Base-by-base conservation (phyloP, 2,888 invertebrate species). In the Ophion obscuratus region DNA sequence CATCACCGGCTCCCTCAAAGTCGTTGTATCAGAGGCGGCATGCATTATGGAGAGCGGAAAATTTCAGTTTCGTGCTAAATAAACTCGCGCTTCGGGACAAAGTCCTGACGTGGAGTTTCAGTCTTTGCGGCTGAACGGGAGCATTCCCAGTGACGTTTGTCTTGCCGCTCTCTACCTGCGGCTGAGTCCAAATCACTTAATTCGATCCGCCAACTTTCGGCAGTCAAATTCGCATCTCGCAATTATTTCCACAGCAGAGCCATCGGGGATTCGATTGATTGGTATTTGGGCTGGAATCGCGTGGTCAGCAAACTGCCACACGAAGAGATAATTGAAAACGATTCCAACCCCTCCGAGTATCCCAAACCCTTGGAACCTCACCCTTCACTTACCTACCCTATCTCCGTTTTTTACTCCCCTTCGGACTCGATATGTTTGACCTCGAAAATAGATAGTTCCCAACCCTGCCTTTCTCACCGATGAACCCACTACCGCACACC, bases 271-370 rank as follows among this genome's bases (percentile, higher is more conserved):
- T 59, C 79, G 86, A 86, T 86, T 78, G 78, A 85, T 80, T 77
- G 57, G 84, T 24, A 83, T 44, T 31, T 47, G 62, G 79, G 76
- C 77, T 59, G 85, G 83, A 87, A 84, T 87, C 83, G 87, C 87
- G 84, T 82, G 84, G 86, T 86, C 85, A 88, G 86, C 83, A 87
- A 88, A 88, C 84, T 88, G 85, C 85, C 88, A 86, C 53, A 53
- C 85, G 75, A 76, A 71, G 81, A 84, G 87, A 88, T 88, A 88
- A 88, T 88, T 88, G 88, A 88, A 88, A 88, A 76, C 85, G 80
- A 88, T 85, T 76, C 85, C 53, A 3, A 17, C 17, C 84, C 77
- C 61, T 73, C 82, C 83, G n/a, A 40, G 71, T 71, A 66, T 27
- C 53, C 61, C 79, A 71, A 64, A 67, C 57, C 10, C 44, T 67